Evolutionary conservation across 2,113 vertebrate species (phyloP).

Genomic region (Pionites leucogaster): DNA sequence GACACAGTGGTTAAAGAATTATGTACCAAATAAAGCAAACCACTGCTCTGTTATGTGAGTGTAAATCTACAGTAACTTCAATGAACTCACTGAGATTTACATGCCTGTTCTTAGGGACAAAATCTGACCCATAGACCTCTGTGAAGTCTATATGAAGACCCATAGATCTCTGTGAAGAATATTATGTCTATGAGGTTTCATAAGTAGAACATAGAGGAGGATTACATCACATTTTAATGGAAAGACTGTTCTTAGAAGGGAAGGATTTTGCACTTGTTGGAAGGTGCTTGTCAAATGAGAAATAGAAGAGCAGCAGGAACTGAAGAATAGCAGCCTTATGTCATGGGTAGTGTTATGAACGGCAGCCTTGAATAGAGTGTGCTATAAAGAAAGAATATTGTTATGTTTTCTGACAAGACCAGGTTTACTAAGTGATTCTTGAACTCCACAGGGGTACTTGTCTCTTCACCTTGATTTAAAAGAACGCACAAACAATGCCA

Average conservation of each 20-base stretch:
- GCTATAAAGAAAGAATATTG: conserved; percentile 61
- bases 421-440: conserved; percentile 65
- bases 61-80: not conserved
- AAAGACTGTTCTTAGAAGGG: conserved; percentile 22
- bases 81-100: not conserved
- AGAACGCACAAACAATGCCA: conserved; percentile 54
- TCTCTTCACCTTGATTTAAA: conserved; percentile 66
- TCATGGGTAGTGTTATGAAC: conserved; percentile 37
- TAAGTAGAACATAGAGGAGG: not conserved
- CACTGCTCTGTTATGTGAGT: not conserved
- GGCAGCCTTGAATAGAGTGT: conserved; percentile 55
- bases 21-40: not conserved
- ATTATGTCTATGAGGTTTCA: not conserved
- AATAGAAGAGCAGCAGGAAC: conserved; percentile 34
- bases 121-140: not conserved
- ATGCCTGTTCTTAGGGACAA: not conserved
- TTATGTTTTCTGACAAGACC: conserved; percentile 62
- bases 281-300: conserved; percentile 52
- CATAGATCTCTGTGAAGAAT: not conserved
- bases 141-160: not conserved
- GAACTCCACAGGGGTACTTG: conserved; percentile 52
- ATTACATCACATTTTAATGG: conserved; percentile 37
- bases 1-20: not conserved
- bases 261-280: conserved; percentile 40
- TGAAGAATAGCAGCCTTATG: conserved; percentile 56